Base-by-base conservation (phyloP, 2,888 invertebrate genomes). In the Ormyrus pomaceus region DNA sequence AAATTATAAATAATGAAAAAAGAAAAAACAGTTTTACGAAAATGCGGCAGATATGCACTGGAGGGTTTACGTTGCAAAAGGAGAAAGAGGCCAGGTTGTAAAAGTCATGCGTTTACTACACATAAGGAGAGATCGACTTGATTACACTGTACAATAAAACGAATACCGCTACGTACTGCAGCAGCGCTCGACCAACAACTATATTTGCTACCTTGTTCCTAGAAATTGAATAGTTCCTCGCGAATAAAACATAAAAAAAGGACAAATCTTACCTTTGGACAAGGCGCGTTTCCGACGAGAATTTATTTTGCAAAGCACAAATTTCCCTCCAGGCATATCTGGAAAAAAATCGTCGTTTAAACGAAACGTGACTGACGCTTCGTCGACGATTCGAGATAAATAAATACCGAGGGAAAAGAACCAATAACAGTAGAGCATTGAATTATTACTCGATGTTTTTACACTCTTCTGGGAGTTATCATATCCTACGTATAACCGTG, bases 251-350 rank as follows among this genome's bases (percentile, higher is more conserved):
- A 62, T 8, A 34, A 65, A 13, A 65, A 34, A 71, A 34, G 13
- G 53, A 53, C 51, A 72, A 56, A 56, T 58, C 48, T 56, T n/a
- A 55, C 8, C 19, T n/a, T 50, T 51, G n/a, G 5, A 61, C 46
- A 73, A 68, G 46, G 70, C 65, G 50, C 69, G 68, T n/a, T 51
- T 13, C 9, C 10, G 46, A 71, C 58, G 59, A 68, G 45, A 68
- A 66, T 68, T 10, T 74, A 74, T 81, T 70, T 77, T 70, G 55
- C 58, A 62, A 76, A 73, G 75, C 62, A 75, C 71, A 68, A 79
- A 77, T 73, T 58, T 34, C 61, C 80, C 80, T 82, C 73, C 77
- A 51, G 51, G 74, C 80, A 74, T 82, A 80, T 80, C 70, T 66
- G 34, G 10, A 65, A 2, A 13, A n/a, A 46, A 34, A 13, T 61